Conservation (phyloP, 2,888 invertebrate species). For the Nineta flava region DNA sequence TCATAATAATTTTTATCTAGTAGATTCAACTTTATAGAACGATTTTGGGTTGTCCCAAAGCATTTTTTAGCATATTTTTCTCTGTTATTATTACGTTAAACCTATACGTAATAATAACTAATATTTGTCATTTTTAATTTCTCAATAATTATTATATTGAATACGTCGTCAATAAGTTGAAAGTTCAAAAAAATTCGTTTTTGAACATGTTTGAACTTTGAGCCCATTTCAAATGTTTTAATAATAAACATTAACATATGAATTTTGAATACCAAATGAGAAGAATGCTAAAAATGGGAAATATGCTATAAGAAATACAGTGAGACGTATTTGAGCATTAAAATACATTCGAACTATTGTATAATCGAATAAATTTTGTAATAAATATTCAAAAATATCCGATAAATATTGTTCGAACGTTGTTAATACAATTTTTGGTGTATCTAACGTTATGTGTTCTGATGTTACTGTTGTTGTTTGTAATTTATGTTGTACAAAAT, state of each 20-base stretch:
- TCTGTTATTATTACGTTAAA: neutral
- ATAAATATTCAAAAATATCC: slow-evolving; percentile 20
- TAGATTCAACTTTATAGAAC: no score
- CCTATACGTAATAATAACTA: neutral
- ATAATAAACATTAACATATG: slow-evolving; percentile 24
- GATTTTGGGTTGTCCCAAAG: no score
- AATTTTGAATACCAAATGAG: slow-evolving; percentile 41
- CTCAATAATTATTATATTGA: no score
- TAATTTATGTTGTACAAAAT: slow-evolving; percentile 9
- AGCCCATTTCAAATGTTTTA: no score
- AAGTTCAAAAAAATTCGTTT: no score
- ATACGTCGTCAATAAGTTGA: no score
- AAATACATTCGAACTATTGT: slow-evolving; percentile 40
- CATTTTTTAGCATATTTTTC: no score
- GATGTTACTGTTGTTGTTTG: slow-evolving; percentile 4
- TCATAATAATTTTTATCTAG: no score
- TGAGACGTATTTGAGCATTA: slow-evolving; percentile 40
- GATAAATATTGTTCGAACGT: slow-evolving; percentile 14
- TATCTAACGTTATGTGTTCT: slow-evolving; percentile 3
- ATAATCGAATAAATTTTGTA: slow-evolving; percentile 29
- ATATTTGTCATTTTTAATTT: no score
- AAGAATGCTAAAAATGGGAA: slow-evolving; percentile 54
- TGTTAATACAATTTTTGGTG: neutral
- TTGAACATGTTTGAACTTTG: no score
- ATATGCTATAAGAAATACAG: slow-evolving; percentile 43